Conservation (phyloP, 2,888 invertebrate genomes). For the Agrochola lychnidis region DNA sequence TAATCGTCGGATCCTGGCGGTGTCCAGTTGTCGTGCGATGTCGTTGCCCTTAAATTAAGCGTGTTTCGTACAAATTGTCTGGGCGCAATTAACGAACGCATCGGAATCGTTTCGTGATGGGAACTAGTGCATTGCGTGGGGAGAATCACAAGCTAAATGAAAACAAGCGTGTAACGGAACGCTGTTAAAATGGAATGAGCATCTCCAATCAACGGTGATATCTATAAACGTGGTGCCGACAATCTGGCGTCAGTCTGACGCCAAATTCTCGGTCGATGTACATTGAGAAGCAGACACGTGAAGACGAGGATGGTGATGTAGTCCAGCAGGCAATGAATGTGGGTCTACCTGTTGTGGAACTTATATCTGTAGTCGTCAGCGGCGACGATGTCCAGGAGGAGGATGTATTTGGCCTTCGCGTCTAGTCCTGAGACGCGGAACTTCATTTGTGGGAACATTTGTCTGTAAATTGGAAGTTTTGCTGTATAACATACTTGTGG, state of each 20-base stretch:
- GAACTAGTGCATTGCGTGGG: conserved; percentile 88
- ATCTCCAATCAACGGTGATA: conserved; percentile 86
- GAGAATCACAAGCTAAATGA: conserved; percentile 89
- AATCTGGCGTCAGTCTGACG: conserved; percentile 71
- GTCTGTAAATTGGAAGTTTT: conserved; percentile 93
- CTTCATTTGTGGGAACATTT: conserved; percentile 99
- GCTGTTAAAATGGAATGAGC: conserved; percentile 76
- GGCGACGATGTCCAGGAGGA: conserved; percentile 99
- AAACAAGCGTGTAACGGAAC: conserved; percentile 84
- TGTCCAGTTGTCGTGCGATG: conserved; percentile 80
- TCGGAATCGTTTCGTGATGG: conserved; percentile 82
- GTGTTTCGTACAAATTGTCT: conserved; percentile 87
- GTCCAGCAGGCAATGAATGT: conserved; percentile 78
- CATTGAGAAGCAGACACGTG: conserved; percentile 70
- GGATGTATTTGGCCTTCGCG: conserved; percentile 99
- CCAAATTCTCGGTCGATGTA: conserved; percentile 75
- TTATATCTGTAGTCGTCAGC: conserved; percentile 99
- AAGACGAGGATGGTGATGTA: conserved; percentile 70
- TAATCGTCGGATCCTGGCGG: conserved; percentile 84
- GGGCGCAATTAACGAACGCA: conserved; percentile 86
- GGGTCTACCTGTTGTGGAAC: conserved; percentile 97
- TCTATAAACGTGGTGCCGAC: conserved; percentile 75
- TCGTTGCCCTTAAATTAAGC: conserved; percentile 89
- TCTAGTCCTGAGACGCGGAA: conserved; percentile 99
- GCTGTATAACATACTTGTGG: conserved; percentile 40